Base-by-base conservation (phyloP, 2,797 vertebrate genomes). In the Lacerta bilineata region DNA sequence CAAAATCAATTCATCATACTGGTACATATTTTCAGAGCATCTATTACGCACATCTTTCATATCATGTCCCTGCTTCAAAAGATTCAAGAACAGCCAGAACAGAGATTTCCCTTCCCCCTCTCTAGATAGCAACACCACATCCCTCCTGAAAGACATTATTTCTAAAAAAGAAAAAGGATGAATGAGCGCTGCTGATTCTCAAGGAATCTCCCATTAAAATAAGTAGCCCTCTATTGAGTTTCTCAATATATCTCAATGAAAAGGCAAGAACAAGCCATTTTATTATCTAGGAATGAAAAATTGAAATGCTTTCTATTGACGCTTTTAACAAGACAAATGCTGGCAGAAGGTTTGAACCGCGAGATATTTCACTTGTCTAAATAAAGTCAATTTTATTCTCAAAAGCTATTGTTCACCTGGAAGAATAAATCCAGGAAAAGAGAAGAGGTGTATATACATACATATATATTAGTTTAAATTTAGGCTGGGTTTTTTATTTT, bases 291-390 rank as follows among this genome's bases (percentile, higher is more conserved):
- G 68, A 83, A 74, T 41, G 89, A 79, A n/a, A n/a, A 88, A 2
- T 33, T 11, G 74, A 75, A 93, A 90, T 64, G 0, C 46, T 33
- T 91, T 92, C 75, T 81, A 84, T 18, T 71, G 23, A 89, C 29
- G 25, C 61, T 78, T 55, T 87, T 25, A 93, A 92, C 78, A 83
- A 29, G 64, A 3, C 1, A 61, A 89, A 4, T 50, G 4, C 9
- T 87, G 75, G 64, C n/a, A 27, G 46, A 85, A 18, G 20, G 4
- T 86, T 89, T 75, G 23, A 75, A 89, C 43, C 27, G n/a, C 79
- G 90, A 89, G 43, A 80, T 33, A 79, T 93, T 94, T 87, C 82
- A 68, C 0, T 81, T 91, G 46, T 91, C 89, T 91, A 71, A 89
- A 71, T 33, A 72, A 80, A 74, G 29, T 83, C 88, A 87, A 80